These are phyloP conservation scores for Heliothis subflexa DNA, from an alignment of 1,140 invertebrate species.

Conservation along the genomic window DNA sequence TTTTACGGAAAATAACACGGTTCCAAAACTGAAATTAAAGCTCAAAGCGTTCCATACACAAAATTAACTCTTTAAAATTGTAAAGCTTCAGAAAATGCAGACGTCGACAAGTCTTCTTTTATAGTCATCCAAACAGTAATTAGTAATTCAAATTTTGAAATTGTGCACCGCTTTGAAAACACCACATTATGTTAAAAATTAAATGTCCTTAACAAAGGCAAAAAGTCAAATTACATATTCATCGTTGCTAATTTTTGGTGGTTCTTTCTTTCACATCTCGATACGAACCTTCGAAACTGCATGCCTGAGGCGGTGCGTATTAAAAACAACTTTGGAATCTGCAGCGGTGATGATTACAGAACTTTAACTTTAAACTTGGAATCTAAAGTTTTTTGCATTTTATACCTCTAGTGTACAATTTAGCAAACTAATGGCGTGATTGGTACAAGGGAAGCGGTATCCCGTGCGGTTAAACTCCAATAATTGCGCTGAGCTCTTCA, in stretches of 20 bases:
- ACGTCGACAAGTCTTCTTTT: constrained; percentile 23
- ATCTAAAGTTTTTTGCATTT: constrained; percentile 64
- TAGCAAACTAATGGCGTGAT: constrained; percentile 62
- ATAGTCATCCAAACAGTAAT: constrained; percentile 14
- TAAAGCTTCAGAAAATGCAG: constrained; percentile 2
- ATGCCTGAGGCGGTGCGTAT: constrained; percentile 24
- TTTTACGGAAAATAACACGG: neutral
- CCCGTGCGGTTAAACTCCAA: constrained; percentile 53
- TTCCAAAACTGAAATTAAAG: neutral
- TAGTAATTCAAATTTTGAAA: constrained; percentile 34
- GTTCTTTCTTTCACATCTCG: constrained; percentile 27
- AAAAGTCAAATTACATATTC: constrained; percentile 27
- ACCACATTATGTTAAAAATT: constrained; percentile 35
- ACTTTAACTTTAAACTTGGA: constrained; percentile 35
- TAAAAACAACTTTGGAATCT: constrained; percentile 38
- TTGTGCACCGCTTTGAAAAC: constrained; percentile 30
- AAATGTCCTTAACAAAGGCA: constrained; percentile 27
- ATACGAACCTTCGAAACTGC: constrained; percentile 25
- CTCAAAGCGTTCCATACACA: neutral
- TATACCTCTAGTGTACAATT: constrained; percentile 66
- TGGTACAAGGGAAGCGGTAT: constrained; percentile 54
- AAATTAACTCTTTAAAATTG: constrained; percentile 17
- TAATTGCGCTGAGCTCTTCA: constrained; percentile 51
- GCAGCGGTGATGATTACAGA: constrained; percentile 40
- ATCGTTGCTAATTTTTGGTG: neutral